Base-by-base conservation (phyloP, 2,797 vertebrate species). In the Triplophysa yarkandensis region DNA sequence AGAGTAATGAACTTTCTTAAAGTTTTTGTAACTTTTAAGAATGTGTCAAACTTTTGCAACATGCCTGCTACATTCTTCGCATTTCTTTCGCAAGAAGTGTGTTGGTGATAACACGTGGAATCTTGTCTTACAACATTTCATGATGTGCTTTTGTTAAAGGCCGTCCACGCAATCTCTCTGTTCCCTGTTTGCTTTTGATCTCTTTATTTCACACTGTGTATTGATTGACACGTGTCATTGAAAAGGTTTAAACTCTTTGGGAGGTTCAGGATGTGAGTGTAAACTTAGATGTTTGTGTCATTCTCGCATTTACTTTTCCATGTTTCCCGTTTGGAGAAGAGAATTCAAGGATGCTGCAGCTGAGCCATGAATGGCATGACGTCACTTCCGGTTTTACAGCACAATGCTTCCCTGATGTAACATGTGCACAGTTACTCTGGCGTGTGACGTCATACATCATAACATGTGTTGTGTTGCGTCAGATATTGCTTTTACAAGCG, bases 291-390 rank as follows among this genome's bases (percentile, higher is more conserved):
- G n/a, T n/a, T n/a, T n/a, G n/a, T n/a, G n/a, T n/a, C n/a, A n/a
- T n/a, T 54, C 62, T 74, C 39, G 14, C 4, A n/a, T 25, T 4
- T 58, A 48, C 27, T 66, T 50, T 30, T 52, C 27, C 16, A 58
- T 4, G 28, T 68, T 36, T 75, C 72, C 72, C 68, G 72, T 28
- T 43, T 48, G 21, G n/a, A 23, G 32, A 58, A 28, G 52, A 74
- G 63, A 74, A 74, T 67, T 67, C 71, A 68, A 75, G 72, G 72
- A 75, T 75, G 64, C 72, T 75, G 72, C 64, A 58, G 64, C 52
- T 48, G 72, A 75, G 41, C 55, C 30, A 58, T 67, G 64, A 67
- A 75, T 75, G 21, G 39, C 50, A 75, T 61, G 21, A 46, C 43
- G 62, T 76, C 72, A 79, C 62, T 76, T 79, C 77, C 77, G 70